These are phyloP conservation scores for Pocillopora grandis DNA, from an alignment of 92 coral and sea anemone species.

Conservation along the genomic window DNA sequence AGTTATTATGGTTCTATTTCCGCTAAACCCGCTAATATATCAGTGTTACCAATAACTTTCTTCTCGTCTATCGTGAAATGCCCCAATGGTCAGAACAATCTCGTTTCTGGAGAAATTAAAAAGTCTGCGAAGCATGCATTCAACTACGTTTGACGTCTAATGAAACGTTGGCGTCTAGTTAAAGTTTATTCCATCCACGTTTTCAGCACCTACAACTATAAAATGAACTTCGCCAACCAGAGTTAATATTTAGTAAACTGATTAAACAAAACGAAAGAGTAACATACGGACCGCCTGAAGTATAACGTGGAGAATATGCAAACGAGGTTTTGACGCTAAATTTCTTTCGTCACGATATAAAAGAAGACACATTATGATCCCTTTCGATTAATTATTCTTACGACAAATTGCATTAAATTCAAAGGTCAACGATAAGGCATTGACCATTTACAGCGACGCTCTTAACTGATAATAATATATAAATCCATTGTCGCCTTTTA, in stretches of 20 bases:
- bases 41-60: background rate
- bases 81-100: background rate
- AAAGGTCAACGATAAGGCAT: background rate
- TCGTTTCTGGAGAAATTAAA: background rate
- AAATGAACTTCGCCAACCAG: too few species aligned
- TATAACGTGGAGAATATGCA: background rate
- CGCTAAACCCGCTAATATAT: background rate
- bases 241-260: too few species aligned
- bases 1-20: background rate
- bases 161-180: background rate
- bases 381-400: background rate
- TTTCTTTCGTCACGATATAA: background rate
- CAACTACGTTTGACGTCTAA: background rate
- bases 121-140: background rate
- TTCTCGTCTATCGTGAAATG: background rate
- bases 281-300: background rate
- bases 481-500: slow-evolving; percentile 10
- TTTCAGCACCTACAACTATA: background rate
- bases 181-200: background rate
- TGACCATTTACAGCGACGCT: background rate
- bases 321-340: background rate
- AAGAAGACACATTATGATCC: background rate
- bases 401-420: background rate
- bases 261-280: too few species aligned
- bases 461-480: slow-evolving; percentile 4